phyloP scores from a whole-genome alignment of 2,888 invertebrate species.

The Dorcus hopei region DNA sequence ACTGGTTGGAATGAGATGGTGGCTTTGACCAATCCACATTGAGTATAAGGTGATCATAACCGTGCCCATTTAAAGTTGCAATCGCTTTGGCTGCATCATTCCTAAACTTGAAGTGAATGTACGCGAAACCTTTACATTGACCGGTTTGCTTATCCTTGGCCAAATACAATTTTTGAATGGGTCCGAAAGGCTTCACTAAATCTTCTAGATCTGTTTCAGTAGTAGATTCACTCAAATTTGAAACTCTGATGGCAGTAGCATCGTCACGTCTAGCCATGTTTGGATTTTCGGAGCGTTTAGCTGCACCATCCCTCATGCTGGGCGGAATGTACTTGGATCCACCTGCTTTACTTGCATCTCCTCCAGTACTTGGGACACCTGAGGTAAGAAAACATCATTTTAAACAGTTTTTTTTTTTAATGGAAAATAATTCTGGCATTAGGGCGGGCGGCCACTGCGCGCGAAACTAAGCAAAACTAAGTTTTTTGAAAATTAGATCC shows the following conservation, averaged over 20 bases:
- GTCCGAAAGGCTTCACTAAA: slow-evolving; percentile 90
- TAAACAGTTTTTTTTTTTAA: too few species aligned
- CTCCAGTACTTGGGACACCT: slow-evolving; percentile 14
- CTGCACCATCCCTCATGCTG: slow-evolving; percentile 78
- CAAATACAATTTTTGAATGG: slow-evolving; percentile 88
- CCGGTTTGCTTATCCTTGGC: slow-evolving; percentile 90
- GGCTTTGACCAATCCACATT: slow-evolving; percentile 99
- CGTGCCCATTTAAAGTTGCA: slow-evolving; percentile 82
- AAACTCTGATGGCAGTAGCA: slow-evolving; percentile 90
- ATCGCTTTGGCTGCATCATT: slow-evolving; percentile 93
- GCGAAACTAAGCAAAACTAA: too few species aligned
- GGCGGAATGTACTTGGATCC: slow-evolving; percentile 84
- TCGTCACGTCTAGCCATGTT: slow-evolving; percentile 70
- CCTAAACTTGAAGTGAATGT: slow-evolving; percentile 91
- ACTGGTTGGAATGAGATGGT: slow-evolving; percentile 38
- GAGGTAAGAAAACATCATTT: slow-evolving; percentile 9
- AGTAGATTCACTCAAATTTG: slow-evolving; percentile 95
- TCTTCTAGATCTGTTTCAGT: slow-evolving; percentile 94
- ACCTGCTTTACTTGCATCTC: slow-evolving; percentile 40
- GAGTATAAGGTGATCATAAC: slow-evolving; percentile 96
- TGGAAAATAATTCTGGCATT: too few species aligned
- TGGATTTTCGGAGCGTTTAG: slow-evolving; percentile 68
- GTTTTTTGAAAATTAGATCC: too few species aligned
- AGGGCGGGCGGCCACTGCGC: too few species aligned
- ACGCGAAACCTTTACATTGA: slow-evolving; percentile 95